Base-by-base conservation (phyloP, 2,113 vertebrate genomes). In the Limanda limanda region DNA sequence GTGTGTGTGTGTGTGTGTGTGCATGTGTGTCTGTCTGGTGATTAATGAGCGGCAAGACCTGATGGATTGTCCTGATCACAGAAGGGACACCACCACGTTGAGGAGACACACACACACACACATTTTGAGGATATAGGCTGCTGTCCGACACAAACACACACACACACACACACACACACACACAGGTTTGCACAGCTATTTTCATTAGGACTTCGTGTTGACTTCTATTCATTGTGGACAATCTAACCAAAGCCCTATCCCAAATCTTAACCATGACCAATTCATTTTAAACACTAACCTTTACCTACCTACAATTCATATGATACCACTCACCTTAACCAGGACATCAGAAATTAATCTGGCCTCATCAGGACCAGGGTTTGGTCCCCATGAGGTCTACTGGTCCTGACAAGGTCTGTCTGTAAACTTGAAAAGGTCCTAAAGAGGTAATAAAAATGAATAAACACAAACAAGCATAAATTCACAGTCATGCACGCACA, bases 31-130 rank as follows among this genome's bases (percentile, higher is more conserved):
- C 68, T 77, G 54, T 83, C 52, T 75, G 51, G 82, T 93, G 93
- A 94, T 93, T 93, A 92, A 93, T 92, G 93, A 92, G 87, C 67
- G 10, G 76, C 71, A 85, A 58, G 56, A 60, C 54, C 91, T 94
- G 93, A 93, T 92, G 91, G 91, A 94, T 93, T 91, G 91, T 89
- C 72, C 81, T 83, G 92, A 90, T 93, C 90, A 88, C 87, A 87
- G 87, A 91, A 85, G 85, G 85, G 93, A 93, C 92, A 94, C 81
- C 92, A 94, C 81, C 51, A 78, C 83, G 82, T 88, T 91, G 79
- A 87, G 65, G 68, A 67, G 60, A 89, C 81, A 79, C 75, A 86
- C 25, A 79, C 75, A 86, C 62, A 86, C 75, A 86, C 82, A 48
- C n/a, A 31, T 68, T 84, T 61, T 82, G 45, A 54, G 66, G 81